A percentile compares a stretch with the other conserved stretches of the same genome.
Evolutionary conservation across 53 echinoderm and acorn worm genomes (phyloP).

Genomic region (Echinometra lucunter): DNA sequence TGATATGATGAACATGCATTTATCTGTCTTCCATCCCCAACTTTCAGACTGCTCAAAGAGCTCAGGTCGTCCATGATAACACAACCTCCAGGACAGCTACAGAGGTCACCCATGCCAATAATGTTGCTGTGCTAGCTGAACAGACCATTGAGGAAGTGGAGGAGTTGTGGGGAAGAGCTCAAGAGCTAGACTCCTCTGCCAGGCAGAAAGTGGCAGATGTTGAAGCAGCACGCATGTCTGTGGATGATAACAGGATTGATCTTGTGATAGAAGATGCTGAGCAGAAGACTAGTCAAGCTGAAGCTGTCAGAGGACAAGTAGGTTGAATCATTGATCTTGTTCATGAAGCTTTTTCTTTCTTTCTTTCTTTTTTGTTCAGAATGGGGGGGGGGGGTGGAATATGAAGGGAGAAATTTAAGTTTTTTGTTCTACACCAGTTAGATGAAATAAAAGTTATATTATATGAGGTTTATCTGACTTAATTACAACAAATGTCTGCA

Average conservation of each 20-base stretch:
- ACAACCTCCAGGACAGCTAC: slow-evolving; percentile 85
- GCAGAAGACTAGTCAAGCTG: slow-evolving; percentile 66
- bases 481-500: no score
- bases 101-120: slow-evolving; percentile 70
- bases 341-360: no score
- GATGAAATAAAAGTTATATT: no score
- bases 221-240: slow-evolving; percentile 57
- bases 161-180: slow-evolving; percentile 65
- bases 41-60: slow-evolving; percentile 76
- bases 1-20: no score
- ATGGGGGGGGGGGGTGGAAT: not conserved
- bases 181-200: slow-evolving; percentile 39
- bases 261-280: slow-evolving; percentile 58
- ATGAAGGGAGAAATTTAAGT: no score
- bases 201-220: slow-evolving; percentile 67
- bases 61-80: slow-evolving; percentile 87
- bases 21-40: not conserved
- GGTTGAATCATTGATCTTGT: slow-evolving; percentile 11
- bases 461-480: no score
- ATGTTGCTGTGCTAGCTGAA: slow-evolving; percentile 61
- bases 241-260: slow-evolving; percentile 49
- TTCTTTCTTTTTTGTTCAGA: not conserved
- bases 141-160: slow-evolving; percentile 49
- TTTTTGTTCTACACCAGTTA: no score
- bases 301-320: slow-evolving; percentile 62